These are phyloP conservation scores for Notodonta dromedarius DNA, from an alignment of 2,888 invertebrate species.

Conservation along the genomic window DNA sequence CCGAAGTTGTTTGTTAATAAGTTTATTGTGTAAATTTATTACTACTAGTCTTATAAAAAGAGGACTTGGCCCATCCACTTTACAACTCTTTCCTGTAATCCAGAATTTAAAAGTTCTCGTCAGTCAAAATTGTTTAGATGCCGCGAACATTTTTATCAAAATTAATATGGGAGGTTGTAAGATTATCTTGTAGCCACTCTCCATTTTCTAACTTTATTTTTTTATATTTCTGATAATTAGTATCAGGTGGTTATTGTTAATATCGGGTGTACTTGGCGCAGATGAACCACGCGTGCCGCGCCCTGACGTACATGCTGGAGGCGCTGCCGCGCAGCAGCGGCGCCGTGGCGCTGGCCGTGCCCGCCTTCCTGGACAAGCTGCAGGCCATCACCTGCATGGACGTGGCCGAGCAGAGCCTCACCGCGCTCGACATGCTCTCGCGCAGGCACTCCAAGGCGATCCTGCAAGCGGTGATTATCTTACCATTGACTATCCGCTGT, in stretches of 20 bases:
- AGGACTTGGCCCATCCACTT: too few species aligned
- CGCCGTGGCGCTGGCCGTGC: slow-evolving; percentile 98
- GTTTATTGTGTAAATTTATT: too few species aligned
- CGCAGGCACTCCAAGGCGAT: slow-evolving; percentile 98
- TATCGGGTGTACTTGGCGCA: slow-evolving; percentile 42
- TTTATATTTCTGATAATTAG: too few species aligned
- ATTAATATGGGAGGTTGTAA: too few species aligned
- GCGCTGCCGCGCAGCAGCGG: slow-evolving; percentile 98
- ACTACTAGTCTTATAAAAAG: too few species aligned
- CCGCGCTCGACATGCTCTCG: slow-evolving; percentile 98
- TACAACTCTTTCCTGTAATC: too few species aligned
- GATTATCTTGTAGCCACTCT: too few species aligned
- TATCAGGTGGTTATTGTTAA: too few species aligned
- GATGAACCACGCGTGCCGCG: slow-evolving; percentile 99
- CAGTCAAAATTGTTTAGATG: background rate
- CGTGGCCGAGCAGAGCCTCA: slow-evolving; percentile 99
- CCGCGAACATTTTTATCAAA: too few species aligned
- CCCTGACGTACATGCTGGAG: slow-evolving; percentile 99
- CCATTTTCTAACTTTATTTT: too few species aligned
- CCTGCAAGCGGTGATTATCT: slow-evolving; percentile 89
- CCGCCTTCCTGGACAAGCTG: slow-evolving; percentile 97
- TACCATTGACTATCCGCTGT: too few species aligned
- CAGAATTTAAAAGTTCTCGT: background rate
- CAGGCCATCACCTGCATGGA: slow-evolving; percentile 99
- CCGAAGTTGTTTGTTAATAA: too few species aligned